Conservation (phyloP, 2,797 vertebrate species). For the Poecilia wingei region DNA sequence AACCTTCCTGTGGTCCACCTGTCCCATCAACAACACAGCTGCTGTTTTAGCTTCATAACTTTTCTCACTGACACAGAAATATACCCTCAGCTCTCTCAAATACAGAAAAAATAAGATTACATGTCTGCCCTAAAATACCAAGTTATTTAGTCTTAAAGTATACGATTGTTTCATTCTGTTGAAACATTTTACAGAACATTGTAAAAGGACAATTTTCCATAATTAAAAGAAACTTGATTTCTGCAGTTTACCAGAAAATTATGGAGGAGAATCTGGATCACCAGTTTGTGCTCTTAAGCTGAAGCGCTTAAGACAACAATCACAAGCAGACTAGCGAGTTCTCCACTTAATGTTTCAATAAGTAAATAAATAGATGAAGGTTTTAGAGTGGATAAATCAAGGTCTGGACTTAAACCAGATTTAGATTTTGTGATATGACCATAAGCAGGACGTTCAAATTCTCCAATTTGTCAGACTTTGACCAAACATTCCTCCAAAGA, state of each 20-base stretch:
- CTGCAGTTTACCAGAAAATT: background rate
- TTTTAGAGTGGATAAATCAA: background rate
- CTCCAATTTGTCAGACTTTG: background rate
- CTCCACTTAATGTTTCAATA: background rate
- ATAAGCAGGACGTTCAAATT: background rate
- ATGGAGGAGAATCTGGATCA: background rate
- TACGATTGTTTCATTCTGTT: background rate
- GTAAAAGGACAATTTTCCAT: background rate
- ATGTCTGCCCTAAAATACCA: background rate
- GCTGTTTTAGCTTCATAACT: background rate
- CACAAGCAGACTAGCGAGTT: background rate
- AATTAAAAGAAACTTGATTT: background rate
- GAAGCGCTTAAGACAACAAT: background rate
- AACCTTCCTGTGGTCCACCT: constrained; percentile 23
- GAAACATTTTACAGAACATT: background rate
- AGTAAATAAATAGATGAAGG: background rate
- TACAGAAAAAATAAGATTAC: background rate
- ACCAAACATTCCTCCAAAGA: background rate
- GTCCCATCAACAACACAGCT: background rate
- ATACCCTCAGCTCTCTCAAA: background rate
- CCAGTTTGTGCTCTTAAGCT: background rate
- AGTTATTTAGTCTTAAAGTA: background rate
- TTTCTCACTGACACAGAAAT: constrained; percentile 3
- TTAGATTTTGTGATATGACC: background rate
- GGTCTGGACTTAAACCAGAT: background rate